Conservation (phyloP, 1,140 invertebrate species). For the Zaprionus nigranus region DNA sequence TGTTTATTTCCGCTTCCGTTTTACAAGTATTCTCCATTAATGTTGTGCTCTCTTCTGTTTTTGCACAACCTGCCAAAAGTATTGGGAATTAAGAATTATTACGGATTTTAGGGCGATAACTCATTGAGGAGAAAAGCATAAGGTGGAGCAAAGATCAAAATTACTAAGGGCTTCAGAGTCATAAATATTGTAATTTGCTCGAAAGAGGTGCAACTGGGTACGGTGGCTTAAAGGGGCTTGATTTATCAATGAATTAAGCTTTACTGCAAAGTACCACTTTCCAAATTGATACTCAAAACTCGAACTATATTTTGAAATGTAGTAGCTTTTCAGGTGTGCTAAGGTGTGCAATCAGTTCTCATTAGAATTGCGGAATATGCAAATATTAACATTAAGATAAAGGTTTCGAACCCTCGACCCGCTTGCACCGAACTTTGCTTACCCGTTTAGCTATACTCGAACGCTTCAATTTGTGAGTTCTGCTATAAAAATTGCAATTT, state of each 20-base stretch:
- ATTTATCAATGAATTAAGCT: neutral
- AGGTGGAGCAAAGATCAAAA: neutral
- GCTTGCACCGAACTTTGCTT: slow-evolving; percentile 1
- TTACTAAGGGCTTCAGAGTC: neutral
- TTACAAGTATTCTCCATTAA: slow-evolving; percentile 66
- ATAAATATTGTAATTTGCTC: neutral
- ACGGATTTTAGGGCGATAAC: slow-evolving; percentile 36
- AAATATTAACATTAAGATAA: slow-evolving; percentile 4
- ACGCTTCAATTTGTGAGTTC: slow-evolving; percentile 13
- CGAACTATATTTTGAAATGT: neutral
- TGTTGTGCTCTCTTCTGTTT: slow-evolving; percentile 20
- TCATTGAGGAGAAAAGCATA: slow-evolving; percentile 3
- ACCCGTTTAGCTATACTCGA: slow-evolving; percentile 35
- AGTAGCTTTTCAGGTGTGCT: neutral
- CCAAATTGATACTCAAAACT: neutral
- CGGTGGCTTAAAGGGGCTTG: too few species aligned
- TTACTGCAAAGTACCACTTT: neutral
- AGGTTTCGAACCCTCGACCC: neutral
- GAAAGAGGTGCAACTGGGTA: too few species aligned
- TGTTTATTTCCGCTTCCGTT: slow-evolving; percentile 53
- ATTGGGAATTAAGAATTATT: slow-evolving; percentile 60
- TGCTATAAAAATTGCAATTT: slow-evolving; percentile 50
- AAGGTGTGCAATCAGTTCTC: neutral
- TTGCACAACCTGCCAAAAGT: slow-evolving; percentile 40
- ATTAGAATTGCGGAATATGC: neutral